Percentiles rank a stretch among this genome's conserved stretches.
Conservation (phyloP, 2,797 vertebrate genomes). For the Xyrichtys novacula region DNA sequence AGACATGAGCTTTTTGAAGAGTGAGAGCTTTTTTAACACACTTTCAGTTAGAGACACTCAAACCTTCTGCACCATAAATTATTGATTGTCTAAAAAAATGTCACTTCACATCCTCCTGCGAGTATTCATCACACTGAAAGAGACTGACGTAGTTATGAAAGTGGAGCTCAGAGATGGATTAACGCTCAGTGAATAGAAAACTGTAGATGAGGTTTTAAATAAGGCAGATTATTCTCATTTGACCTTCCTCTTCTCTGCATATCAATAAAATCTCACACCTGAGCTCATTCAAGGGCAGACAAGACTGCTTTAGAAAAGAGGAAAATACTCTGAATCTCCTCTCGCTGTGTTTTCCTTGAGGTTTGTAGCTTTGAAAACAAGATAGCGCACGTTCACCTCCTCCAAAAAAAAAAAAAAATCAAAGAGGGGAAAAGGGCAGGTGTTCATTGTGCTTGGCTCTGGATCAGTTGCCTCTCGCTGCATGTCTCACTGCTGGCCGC, state of each 20-base stretch:
- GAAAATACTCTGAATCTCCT: slow-evolving; percentile 17
- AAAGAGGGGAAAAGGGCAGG: neutral
- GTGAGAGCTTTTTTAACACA: neutral
- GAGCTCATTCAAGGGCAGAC: slow-evolving; percentile 51
- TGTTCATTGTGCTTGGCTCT: slow-evolving; percentile 4
- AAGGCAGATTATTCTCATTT: slow-evolving; percentile 31
- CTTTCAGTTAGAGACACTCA: slow-evolving; percentile 5
- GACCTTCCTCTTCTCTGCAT: slow-evolving; percentile 36
- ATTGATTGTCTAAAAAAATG: slow-evolving; percentile 45
- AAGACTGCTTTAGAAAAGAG: neutral
- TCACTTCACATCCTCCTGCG: slow-evolving; percentile 24
- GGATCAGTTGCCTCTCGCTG: slow-evolving; percentile 2
- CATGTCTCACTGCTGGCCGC: slow-evolving; percentile 18
- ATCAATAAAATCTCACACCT: slow-evolving; percentile 38
- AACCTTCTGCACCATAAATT: slow-evolving; percentile 28
- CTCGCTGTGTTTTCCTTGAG: slow-evolving; percentile 19
- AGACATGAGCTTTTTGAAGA: neutral
- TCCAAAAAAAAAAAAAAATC: no score
- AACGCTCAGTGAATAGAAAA: neutral
- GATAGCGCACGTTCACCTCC: neutral
- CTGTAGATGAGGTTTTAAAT: slow-evolving; percentile 5
- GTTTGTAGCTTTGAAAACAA: slow-evolving; percentile 17
- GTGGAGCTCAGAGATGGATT: neutral
- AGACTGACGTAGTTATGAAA: neutral
- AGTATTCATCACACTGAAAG: neutral